These are phyloP conservation scores for Plotosus lineatus DNA, from an alignment of 2,113 vertebrate species.

Conservation along the genomic window DNA sequence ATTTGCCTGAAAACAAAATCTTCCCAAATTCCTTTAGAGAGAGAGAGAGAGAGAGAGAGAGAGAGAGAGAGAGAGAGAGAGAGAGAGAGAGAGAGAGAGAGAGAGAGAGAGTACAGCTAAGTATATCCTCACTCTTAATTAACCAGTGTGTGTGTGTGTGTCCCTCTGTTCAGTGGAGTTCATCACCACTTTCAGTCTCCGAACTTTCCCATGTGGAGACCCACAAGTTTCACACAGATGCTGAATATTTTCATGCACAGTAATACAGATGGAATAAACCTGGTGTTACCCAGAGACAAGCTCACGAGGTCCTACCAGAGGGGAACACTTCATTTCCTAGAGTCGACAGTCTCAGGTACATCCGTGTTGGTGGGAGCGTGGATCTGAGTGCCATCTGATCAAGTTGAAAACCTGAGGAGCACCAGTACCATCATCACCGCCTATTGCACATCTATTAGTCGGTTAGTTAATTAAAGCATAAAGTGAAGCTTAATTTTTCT, in stretches of 20 bases:
- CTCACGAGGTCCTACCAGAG: neutral
- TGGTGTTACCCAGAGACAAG: neutral
- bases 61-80: too few species aligned
- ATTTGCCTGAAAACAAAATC: too few species aligned
- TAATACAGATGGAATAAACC: neutral
- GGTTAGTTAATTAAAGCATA: too few species aligned
- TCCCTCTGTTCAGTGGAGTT: neutral
- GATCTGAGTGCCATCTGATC: neutral
- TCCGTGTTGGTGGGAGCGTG: neutral
- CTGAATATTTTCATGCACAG: neutral
- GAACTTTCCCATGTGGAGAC: neutral
- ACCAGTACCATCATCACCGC: neutral
- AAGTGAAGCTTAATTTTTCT: neutral
- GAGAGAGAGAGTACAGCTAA: neutral
- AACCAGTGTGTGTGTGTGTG: conserved; percentile 8
- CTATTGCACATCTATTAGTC: neutral
- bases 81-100: too few species aligned
- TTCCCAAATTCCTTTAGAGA: too few species aligned
- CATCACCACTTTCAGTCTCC: too few species aligned
- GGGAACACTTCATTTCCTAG: neutral
- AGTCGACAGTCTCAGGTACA: neutral
- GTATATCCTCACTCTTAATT: neutral
- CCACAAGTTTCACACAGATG: neutral
- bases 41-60: too few species aligned
- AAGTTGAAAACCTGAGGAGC: neutral